Base-by-base conservation (phyloP, 1,140 invertebrate genomes). In the Habropoda laboriosa region DNA sequence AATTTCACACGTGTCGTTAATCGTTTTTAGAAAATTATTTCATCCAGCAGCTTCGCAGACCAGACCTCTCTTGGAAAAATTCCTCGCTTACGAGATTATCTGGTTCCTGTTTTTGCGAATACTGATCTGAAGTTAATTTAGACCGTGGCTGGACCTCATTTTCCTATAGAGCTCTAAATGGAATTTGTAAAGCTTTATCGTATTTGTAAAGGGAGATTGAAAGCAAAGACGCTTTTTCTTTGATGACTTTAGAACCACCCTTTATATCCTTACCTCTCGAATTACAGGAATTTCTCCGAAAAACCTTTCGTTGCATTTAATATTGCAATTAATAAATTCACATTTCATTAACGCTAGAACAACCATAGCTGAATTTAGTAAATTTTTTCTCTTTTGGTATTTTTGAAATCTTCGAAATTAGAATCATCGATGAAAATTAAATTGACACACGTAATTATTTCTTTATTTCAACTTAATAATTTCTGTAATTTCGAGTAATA, bases 241-340 rank as follows among this genome's bases (percentile, higher is more conserved):
- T 30, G 1, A 53, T 4, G 13, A 53, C 24, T 53, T 53, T 53
- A 2, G 24, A 27, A 53, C 24, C n/a, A n/a, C n/a, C n/a, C n/a
- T n/a, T n/a, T n/a, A n/a, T n/a, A n/a, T 27, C n/a, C 10, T 4
- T 57, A 18, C 24, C 49, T 42, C 21, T 40, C 12, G 27, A 16
- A 47, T 32, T 66, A 58, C 21, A 81, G 49, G 75, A 58, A 38
- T n/a, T n/a, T n/a, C n/a, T n/a, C n/a, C n/a, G n/a, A n/a, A n/a
- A n/a, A n/a, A n/a, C n/a, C n/a, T n/a, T n/a, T n/a, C n/a, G n/a
- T n/a, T n/a, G n/a, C n/a, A n/a, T n/a, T n/a, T n/a, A n/a, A n/a
- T n/a, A n/a, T n/a, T n/a, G n/a, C n/a, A n/a, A n/a, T n/a, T n/a
- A n/a, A n/a, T n/a, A n/a, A n/a, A n/a, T n/a, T n/a, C n/a, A n/a